Evolutionary conservation across 1,140 invertebrate species (phyloP).

Genomic region (Drosophila tsacasi): DNA sequence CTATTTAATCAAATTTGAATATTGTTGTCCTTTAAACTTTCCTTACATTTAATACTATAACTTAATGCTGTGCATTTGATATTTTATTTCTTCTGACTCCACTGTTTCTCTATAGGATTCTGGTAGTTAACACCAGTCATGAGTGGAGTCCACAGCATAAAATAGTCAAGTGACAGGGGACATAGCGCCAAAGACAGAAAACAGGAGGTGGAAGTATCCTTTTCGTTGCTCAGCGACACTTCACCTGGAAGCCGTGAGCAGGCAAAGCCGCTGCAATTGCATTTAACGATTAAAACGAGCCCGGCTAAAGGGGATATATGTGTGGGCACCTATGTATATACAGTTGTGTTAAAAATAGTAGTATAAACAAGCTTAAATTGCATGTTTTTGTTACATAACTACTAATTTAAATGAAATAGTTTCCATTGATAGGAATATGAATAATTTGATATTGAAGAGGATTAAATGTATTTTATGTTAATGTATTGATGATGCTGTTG

Average conservation of each 20-base stretch:
- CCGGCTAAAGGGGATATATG: not conserved
- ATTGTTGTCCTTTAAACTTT: too few species aligned
- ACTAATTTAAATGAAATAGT: too few species aligned
- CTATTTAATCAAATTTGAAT: too few species aligned
- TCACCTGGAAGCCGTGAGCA: slow-evolving; percentile 25
- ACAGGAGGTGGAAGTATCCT: slow-evolving; percentile 16
- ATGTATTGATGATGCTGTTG: too few species aligned
- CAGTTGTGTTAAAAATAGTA: not conserved
- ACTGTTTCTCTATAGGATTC: slow-evolving; percentile 13
- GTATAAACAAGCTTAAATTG: not conserved
- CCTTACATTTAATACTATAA: too few species aligned
- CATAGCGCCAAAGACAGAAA: slow-evolving; percentile 15
- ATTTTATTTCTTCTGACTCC: not conserved
- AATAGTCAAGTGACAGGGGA: slow-evolving; percentile 35
- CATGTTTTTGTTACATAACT: not conserved
- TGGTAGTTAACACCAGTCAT: slow-evolving; percentile 31
- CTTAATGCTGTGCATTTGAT: too few species aligned
- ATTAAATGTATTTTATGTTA: too few species aligned
- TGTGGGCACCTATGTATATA: not conserved
- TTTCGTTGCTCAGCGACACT: slow-evolving; percentile 20
- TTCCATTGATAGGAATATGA: not conserved
- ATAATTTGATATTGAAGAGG: not conserved
- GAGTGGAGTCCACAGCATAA: slow-evolving; percentile 30
- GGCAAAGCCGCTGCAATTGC: slow-evolving; percentile 61
- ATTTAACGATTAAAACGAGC: slow-evolving; percentile 70